Percentiles rank a stretch among this genome's conserved stretches.
phyloP scores from a whole-genome alignment of 2,888 invertebrate genomes.

The Iselma pallidipennis region DNA sequence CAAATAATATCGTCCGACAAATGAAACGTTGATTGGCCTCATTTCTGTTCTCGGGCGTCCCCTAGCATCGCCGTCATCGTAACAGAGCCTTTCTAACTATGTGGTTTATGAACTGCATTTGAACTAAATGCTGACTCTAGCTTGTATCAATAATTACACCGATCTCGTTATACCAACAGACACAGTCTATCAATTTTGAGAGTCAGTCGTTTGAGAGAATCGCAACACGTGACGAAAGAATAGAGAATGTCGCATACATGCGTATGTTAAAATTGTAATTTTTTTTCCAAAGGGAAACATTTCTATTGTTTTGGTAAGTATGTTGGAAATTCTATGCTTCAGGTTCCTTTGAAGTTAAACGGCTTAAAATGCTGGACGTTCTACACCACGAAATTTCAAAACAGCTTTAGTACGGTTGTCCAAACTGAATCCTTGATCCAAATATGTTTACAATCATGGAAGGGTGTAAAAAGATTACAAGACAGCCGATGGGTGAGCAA shows the following conservation, averaged over 20 bases:
- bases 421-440: constrained; percentile 24
- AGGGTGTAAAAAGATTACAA: constrained; percentile 37
- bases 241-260: too few relatives aligned
- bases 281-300: not conserved
- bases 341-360: constrained; percentile 15
- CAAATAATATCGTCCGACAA: not conserved
- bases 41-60: constrained; percentile 29
- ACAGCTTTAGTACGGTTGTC: constrained; percentile 36
- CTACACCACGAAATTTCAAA: constrained; percentile 21
- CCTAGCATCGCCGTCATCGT: constrained; percentile 19
- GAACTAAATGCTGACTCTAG: constrained; percentile 31
- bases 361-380: constrained; percentile 10
- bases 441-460: constrained; percentile 30
- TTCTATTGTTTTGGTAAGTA: not conserved
- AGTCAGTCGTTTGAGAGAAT: not conserved
- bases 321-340: too few relatives aligned
- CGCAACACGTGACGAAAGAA: not conserved
- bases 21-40: constrained; percentile 30
- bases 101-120: constrained; percentile 34
- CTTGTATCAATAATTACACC: constrained; percentile 34
- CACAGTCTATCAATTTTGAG: constrained; percentile 1
- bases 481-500: constrained; percentile 30
- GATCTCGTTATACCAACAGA: constrained; percentile 14
- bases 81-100: constrained; percentile 12
- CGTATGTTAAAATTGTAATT: not conserved